Conservation (phyloP, 2,888 invertebrate genomes). For the Agriopis leucophaearia region DNA sequence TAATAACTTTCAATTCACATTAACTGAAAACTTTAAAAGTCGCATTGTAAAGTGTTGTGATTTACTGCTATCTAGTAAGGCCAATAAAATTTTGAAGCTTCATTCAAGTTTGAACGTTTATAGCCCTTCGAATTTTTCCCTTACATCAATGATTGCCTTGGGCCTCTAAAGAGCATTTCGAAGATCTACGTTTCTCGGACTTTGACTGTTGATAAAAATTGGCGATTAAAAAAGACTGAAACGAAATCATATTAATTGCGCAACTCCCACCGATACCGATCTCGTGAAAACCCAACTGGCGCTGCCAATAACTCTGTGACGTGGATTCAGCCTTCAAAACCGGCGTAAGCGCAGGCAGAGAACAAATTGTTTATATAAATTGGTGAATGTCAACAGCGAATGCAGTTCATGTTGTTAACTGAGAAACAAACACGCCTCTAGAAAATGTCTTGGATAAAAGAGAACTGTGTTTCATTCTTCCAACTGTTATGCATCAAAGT, state of each 20-base stretch:
- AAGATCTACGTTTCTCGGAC: no score
- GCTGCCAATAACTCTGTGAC: background rate
- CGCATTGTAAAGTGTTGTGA: no score
- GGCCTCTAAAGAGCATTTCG: no score
- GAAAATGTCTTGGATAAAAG: slow-evolving; percentile 91
- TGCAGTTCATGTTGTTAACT: background rate
- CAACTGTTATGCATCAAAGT: slow-evolving; percentile 90
- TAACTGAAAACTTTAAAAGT: no score
- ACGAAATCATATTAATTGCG: background rate
- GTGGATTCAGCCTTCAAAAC: slow-evolving; percentile 1
- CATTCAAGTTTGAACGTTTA: no score
- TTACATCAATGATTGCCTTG: no score
- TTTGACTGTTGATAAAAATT: background rate
- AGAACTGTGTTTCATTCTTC: slow-evolving; percentile 90
- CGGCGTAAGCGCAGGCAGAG: background rate
- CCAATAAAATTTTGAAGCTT: no score
- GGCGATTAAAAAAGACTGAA: background rate
- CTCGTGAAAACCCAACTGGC: background rate
- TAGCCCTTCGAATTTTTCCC: no score
- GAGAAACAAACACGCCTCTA: background rate
- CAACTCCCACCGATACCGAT: background rate
- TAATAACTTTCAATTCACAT: no score
- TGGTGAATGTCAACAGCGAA: background rate
- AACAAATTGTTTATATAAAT: slow-evolving; percentile 1
- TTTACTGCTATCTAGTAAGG: no score